Evolutionary conservation across 2,888 invertebrate species (phyloP), one percentile per base, ranked within the genome.

Genomic region (Cremastobaeus sp.): DNA sequence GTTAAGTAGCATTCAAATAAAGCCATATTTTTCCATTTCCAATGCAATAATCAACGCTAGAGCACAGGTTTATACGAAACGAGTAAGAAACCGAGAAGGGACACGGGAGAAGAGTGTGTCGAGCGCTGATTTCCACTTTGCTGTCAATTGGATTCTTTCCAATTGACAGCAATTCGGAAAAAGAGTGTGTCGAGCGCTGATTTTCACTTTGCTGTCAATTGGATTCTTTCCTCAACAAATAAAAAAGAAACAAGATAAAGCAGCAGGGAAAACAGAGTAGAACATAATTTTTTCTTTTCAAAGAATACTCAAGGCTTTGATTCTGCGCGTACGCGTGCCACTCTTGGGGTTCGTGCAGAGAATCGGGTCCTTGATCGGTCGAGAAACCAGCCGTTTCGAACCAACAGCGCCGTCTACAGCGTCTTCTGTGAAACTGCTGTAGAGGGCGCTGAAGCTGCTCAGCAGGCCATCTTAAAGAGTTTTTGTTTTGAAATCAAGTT

Each of bases 21-120:
- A 87, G 85, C 85, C 87, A 86, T 87, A 87, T 87, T 87, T 87
- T 87, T 87, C 86, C 87, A 87, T 66, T 66, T 85, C 83, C 84
- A 83, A 85, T 78, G 84, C 86, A 86, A 86, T 86, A 86, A 85
- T 84, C 81, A 82, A 85, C 57, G 66, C 66, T 79, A 83, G 70
- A 79, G 25, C 41, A 66, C 55, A 62, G 66, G 37, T 60, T 39
- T 60, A 28, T 39, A 30, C 34, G 35, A 2, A 6, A 52, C 60
- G 68, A 59, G 69, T 37, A 43, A 59, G 66, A 64, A 57, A 71
- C 17, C n/a, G 30, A 37, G 28, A 8, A 48, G 8, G n/a, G 32
- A 48, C 25, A 25, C 25, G 25, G 25, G 8, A 25, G 79, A 82
- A 83, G 83, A 82, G 82, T 83, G 83, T 81, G 79, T 79, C 77